Base-by-base conservation (phyloP, 2,113 vertebrate genomes). In the Zosterops japonicus region DNA sequence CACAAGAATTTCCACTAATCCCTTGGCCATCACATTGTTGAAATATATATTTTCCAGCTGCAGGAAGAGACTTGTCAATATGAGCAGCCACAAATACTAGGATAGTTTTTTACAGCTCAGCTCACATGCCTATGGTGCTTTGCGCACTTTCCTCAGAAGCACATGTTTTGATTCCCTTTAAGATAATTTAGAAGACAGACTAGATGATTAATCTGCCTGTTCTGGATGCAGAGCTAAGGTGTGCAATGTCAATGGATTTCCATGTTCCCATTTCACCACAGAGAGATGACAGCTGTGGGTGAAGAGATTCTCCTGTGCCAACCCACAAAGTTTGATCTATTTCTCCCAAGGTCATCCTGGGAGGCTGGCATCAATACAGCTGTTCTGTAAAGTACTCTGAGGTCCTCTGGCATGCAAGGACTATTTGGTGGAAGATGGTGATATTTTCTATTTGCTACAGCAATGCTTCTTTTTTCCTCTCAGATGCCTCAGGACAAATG, bases 161-260 rank as follows among this genome's bases (percentile, higher is more conserved):
- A 94, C 15, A n/a, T 47, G 39, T 83, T 86, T 95, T 93, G 72
- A 87, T 75, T 95, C 29, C 92, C 24, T 94, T 70, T 31, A 69
- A 61, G 53, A 56, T 68, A 63, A 52, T 81, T 94, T 87, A 78
- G 29, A 91, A 78, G 68, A 70, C 41, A 80, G 42, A 49, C 24
- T 47, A 78, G 47, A 33, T 82, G 21, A 87, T 83, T 83, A 81
- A 80, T 92, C 31, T 71, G 24, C 22, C 52, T 83, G 4, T 81
- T 94, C 64, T 71, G 49, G 24, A 69, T 3, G 19, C 22, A 56
- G 53, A 90, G 31, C 47, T 90, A 74, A 86, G 19, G 63, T 41
- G 70, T 52, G 33, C 22, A 70, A 14, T 53, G 16, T 46, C 87
- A 81, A 12, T 71, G 41, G 56, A 56, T 92, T 92, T 92, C 47